Conservation (phyloP, 2,797 vertebrate species). For the Pantherophis vulpinus region DNA sequence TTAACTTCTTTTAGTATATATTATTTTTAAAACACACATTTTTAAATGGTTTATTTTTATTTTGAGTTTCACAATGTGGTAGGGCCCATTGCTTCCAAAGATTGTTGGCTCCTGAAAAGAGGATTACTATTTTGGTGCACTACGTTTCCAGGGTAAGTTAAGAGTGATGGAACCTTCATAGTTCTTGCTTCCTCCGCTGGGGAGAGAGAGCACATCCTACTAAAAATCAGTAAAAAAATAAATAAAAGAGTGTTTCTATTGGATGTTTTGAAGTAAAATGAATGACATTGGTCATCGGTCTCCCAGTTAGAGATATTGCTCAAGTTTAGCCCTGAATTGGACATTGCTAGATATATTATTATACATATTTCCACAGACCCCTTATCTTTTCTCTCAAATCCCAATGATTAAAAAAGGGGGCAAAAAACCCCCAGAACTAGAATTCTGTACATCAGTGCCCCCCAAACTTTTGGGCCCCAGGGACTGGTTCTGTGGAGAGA, state of each 20-base stretch:
- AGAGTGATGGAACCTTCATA: not conserved
- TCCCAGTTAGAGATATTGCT: not conserved
- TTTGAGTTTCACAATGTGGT: not conserved
- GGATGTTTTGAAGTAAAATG: not conserved
- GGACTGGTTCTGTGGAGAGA: too few relatives aligned
- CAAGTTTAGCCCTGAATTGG: not conserved
- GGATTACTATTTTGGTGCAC: not conserved
- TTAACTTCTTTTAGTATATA: not conserved
- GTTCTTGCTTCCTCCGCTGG: not conserved
- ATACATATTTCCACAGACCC: not conserved
- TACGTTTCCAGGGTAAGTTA: not conserved
- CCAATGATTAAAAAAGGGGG: not conserved
- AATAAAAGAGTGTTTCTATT: not conserved
- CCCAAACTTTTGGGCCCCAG: too few relatives aligned
- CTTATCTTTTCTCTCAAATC: not conserved
- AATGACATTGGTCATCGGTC: not conserved
- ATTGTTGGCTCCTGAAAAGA: not conserved
- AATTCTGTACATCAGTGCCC: too few relatives aligned
- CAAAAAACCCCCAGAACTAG: not conserved
- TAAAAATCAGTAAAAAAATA: not conserved
- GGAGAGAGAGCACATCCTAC: not conserved
- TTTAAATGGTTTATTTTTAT: not conserved
- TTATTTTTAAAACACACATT: not conserved
- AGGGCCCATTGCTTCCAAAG: not conserved
- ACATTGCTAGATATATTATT: not conserved